Conservation (phyloP, 2,113 vertebrate genomes). For the Acrocephalus arundinaceus region DNA sequence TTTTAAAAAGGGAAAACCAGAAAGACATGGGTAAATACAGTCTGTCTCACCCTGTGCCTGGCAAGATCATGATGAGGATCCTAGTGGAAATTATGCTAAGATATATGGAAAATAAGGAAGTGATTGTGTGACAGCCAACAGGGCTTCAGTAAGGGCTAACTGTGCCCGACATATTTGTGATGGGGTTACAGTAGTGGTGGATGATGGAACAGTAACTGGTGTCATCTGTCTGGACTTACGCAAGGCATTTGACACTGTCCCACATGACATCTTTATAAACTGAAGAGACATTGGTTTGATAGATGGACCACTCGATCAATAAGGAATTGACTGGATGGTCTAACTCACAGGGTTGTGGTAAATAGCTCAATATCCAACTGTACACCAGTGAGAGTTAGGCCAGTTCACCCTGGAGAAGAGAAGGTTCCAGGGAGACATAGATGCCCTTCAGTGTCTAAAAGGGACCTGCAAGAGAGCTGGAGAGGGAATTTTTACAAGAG, state of each 20-base stretch:
- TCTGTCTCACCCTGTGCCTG: background rate
- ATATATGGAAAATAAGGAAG: background rate
- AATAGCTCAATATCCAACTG: background rate
- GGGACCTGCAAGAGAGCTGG: background rate
- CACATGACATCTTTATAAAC: background rate
- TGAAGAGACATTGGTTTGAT: background rate
- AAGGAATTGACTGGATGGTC: background rate
- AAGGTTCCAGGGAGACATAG: background rate
- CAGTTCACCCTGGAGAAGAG: background rate
- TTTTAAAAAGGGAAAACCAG: background rate
- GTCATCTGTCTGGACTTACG: background rate
- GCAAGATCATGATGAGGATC: background rate
- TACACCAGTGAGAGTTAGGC: background rate
- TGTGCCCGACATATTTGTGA: background rate
- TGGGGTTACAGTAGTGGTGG: background rate
- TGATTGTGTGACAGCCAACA: background rate
- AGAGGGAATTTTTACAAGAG: background rate
- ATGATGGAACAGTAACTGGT: background rate
- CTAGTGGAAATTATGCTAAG: background rate
- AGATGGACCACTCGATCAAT: rapidly evolving
- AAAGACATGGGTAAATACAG: background rate
- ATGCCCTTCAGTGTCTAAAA: background rate
- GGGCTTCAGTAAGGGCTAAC: background rate
- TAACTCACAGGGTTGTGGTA: background rate
- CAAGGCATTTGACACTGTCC: background rate